phyloP scores from a whole-genome alignment of 2,797 vertebrate genomes.

The Lemur catta region DNA sequence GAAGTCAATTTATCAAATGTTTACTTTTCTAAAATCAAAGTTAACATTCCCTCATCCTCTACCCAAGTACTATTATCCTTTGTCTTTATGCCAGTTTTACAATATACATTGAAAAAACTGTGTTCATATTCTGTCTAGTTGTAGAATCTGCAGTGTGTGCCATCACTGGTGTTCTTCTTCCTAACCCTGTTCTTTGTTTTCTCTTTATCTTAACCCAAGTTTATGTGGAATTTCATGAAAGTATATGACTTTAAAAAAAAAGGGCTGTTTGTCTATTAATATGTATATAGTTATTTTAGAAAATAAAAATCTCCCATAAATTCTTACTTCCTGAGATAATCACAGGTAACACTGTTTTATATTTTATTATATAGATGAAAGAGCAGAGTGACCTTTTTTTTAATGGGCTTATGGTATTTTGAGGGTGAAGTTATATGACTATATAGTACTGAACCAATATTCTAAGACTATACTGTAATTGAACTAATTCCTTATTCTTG shows the following conservation, averaged over 20 bases:
- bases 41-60: background rate
- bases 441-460: background rate
- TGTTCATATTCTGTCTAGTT: background rate
- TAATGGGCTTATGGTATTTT: background rate
- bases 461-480: background rate
- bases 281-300: conserved; percentile 9
- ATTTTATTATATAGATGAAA: background rate
- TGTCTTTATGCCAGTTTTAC: background rate
- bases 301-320: background rate
- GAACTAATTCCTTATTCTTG: conserved; percentile 11
- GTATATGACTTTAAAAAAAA: background rate
- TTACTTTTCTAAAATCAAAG: background rate
- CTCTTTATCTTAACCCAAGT: conserved; percentile 11
- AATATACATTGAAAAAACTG: background rate
- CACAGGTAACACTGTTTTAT: background rate
- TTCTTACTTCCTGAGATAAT: background rate
- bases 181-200: background rate
- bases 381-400: background rate
- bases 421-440: background rate
- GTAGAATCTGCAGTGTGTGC: background rate
- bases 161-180: background rate
- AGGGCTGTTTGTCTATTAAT: background rate
- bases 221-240: background rate
- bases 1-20: background rate
- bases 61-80: background rate